Evolutionary conservation across 2,888 invertebrate species (phyloP), one percentile per base, ranked within the genome.

Genomic region (Nyleta sp.): DNA sequence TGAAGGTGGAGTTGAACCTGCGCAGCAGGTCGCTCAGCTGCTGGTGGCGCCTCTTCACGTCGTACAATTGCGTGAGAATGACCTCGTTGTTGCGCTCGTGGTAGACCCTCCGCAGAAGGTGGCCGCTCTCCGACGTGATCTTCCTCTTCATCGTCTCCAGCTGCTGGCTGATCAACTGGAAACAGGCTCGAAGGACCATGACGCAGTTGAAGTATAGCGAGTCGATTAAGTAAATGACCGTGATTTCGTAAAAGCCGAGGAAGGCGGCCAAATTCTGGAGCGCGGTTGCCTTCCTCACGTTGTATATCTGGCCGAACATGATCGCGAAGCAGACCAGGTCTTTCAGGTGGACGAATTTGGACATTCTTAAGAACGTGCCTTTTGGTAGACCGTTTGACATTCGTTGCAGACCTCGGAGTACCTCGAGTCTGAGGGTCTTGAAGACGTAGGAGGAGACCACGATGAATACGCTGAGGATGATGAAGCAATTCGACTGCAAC

Each of bases 101-200:
- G 59, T 88, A 90, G 5, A 86, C 78, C 15, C 87, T 81, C 10
- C 88, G 80, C 3, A 88, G 74, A 1, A 89, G 68, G 75, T 89
- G 87, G 2, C 83, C 85, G 17, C 84, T 84, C 17, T 88, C 87
- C 2, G 57, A 80, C 0, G 80, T 20, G 2, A 86, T 35, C 42
- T 75, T 83, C 0, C 50, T 59, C 33, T 83, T 84, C 1, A 87
- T 77, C 1, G 55, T 64, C 3, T 70, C 10, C 5, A 87, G 67
- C 46, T 85, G 82, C 0, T 81, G 57, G 48, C 86, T 87, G 4
- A 87, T 76, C 1, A 72, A 65, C 53, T 80, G 59, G 53, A 86
- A 87, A 42, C 83, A 86, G 1, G 78, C 67, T 15, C 76, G 68
- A 11, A 86, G 28, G 3, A 86, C 75, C 13, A 81, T 70, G 0